Percentiles rank a stretch among this genome's conserved stretches.
Conservation (phyloP, 1,140 invertebrate species). For the Apolygus lucorum region DNA sequence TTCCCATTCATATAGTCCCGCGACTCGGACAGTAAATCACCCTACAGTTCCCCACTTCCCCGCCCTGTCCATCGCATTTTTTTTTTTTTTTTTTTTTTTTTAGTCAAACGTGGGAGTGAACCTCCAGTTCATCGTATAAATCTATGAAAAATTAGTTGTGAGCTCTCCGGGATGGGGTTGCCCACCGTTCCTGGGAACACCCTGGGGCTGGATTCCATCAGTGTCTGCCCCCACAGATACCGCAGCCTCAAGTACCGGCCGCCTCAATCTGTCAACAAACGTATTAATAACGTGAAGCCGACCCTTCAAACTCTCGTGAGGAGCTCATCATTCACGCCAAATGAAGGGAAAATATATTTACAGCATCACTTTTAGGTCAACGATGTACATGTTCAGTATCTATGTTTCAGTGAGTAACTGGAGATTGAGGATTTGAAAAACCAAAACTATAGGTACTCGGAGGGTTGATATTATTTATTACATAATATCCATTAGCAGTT, state of each 20-base stretch:
- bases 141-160: slow-evolving; percentile 22
- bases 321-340: too few relatives aligned
- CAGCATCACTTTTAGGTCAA: too few relatives aligned
- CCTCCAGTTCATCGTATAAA: slow-evolving; percentile 17
- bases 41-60: neutral
- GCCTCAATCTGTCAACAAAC: slow-evolving; percentile 3
- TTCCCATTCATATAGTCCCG: slow-evolving; percentile 2
- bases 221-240: slow-evolving; percentile 2
- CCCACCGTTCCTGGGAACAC: slow-evolving; percentile 13
- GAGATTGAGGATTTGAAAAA: too few relatives aligned
- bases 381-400: too few relatives aligned
- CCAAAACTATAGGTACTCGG: too few relatives aligned
- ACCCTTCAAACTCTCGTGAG: too few relatives aligned
- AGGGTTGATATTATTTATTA: too few relatives aligned
- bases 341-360: too few relatives aligned
- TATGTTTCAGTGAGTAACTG: too few relatives aligned
- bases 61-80: neutral
- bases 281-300: slow-evolving; percentile 8
- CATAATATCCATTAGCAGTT: too few relatives aligned
- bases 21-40: slow-evolving; percentile 5
- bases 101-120: slow-evolving; percentile 18
- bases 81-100: neutral
- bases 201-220: slow-evolving; percentile 11
- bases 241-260: neutral
- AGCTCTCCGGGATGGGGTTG: neutral